Evolutionary conservation across 2,797 vertebrate species (phyloP).

Genomic region (Cynopterus sphinx): DNA sequence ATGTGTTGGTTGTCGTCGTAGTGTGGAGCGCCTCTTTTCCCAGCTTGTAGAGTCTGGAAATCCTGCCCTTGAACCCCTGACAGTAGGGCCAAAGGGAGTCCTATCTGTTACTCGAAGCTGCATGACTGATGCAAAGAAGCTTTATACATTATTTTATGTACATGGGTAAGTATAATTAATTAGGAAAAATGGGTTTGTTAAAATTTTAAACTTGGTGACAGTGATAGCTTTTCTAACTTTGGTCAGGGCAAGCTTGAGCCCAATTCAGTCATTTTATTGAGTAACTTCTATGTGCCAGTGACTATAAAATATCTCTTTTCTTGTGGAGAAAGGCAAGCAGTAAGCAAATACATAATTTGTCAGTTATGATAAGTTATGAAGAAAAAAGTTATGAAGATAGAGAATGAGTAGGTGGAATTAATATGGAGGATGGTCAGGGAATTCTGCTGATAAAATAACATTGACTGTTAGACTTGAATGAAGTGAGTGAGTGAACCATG

Average conservation of each 20-base stretch:
- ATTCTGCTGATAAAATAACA: not conserved
- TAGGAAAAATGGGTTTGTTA: not conserved
- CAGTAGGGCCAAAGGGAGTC: constrained; percentile 93
- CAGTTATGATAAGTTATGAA: not conserved
- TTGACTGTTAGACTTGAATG: not conserved
- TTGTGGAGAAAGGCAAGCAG: not conserved
- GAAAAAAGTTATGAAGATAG: constrained; percentile 22
- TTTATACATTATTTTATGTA: constrained; percentile 97
- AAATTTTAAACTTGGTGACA: constrained; percentile 37
- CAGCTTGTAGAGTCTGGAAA: constrained; percentile 96
- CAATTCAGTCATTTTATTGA: constrained; percentile 3
- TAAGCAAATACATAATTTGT: constrained; percentile 6
- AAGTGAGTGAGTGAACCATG: not conserved
- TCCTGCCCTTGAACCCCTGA: constrained; percentile 95
- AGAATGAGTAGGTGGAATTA: constrained; percentile 21
- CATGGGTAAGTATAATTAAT: constrained; percentile 91
- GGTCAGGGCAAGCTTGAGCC: not conserved
- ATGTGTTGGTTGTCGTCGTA: constrained; percentile 96
- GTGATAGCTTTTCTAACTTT: constrained; percentile 17
- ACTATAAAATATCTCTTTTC: constrained; percentile 11
- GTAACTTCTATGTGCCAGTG: not conserved
- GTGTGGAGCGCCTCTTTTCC: constrained; percentile 96
- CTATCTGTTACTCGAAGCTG: constrained; percentile 94
- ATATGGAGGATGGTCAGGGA: not conserved
- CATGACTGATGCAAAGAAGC: constrained; percentile 94